Percentiles rank a stretch among this genome's conserved stretches.
Evolutionary conservation across 2,797 vertebrate genomes (phyloP).

Genomic region (Alectoris magna): DNA sequence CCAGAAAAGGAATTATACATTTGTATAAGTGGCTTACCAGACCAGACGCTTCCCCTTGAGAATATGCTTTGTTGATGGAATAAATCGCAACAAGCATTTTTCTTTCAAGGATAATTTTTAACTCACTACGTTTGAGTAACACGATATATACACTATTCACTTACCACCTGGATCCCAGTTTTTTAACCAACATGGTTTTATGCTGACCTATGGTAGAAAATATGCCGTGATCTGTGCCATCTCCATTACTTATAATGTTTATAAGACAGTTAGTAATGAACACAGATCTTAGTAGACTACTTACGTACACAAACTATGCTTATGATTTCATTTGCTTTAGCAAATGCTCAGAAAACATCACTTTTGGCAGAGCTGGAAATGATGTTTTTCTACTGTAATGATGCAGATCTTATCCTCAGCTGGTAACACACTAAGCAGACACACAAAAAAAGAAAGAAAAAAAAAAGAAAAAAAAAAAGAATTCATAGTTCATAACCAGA

Average conservation of each 20-base stretch:
- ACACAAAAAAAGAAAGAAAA: neutral
- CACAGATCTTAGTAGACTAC: neutral
- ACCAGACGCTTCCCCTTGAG: neutral
- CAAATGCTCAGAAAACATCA: neutral
- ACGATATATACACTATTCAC: neutral
- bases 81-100: neutral
- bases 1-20: neutral
- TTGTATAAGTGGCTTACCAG: neutral
- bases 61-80: neutral
- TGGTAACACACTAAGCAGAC: neutral
- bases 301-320: neutral
- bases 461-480: neutral
- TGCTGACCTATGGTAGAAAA: neutral
- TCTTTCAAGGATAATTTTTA: neutral
- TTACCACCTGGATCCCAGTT: neutral
- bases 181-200: neutral
- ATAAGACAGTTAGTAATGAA: neutral
- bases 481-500: neutral
- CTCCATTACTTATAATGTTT: neutral
- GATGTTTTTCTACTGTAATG: neutral
- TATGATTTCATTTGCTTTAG: neutral
- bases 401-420: neutral
- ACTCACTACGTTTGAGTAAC: neutral
- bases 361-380: neutral
- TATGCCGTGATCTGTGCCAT: neutral